A percentile compares a stretch with the other conserved stretches of the same genome.
Conservation (phyloP, 1,140 invertebrate genomes). For the Mizuhopecten yessoensis region DNA sequence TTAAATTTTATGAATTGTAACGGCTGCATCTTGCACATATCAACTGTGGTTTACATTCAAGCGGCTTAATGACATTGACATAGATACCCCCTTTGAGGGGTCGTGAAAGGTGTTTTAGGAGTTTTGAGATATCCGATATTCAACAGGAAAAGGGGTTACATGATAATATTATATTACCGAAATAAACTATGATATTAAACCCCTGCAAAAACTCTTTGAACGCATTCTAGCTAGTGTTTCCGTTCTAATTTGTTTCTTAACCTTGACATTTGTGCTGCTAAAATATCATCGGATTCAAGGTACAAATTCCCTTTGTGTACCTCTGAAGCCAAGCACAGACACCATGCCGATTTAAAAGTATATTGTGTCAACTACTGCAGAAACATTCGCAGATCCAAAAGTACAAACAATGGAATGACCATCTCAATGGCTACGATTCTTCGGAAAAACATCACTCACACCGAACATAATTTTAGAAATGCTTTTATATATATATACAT, state of each 20-base stretch:
- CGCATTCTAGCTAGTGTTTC: neutral
- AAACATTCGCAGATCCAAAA: too few relatives aligned
- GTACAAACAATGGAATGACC: too few relatives aligned
- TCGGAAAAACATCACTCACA: too few relatives aligned
- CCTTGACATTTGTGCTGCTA: neutral
- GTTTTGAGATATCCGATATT: neutral
- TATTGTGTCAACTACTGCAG: too few relatives aligned
- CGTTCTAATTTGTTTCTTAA: neutral
- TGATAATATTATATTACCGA: neutral
- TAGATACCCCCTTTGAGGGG: neutral
- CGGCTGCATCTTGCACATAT: neutral
- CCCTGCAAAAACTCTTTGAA: neutral
- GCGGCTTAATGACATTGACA: slow-evolving; percentile 38
- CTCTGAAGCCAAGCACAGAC: too few relatives aligned
- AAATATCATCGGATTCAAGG: neutral
- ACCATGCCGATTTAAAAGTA: too few relatives aligned
- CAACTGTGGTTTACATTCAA: neutral
- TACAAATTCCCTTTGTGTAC: too few relatives aligned
- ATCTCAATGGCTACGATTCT: too few relatives aligned
- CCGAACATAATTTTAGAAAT: too few relatives aligned
- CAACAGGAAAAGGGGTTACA: neutral
- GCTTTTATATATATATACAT: too few relatives aligned
- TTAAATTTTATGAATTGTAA: slow-evolving; percentile 10
- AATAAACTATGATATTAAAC: neutral
- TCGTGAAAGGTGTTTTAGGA: neutral